Evolutionary conservation across 2,113 vertebrate species (phyloP).

Genomic region (Podilymbus podiceps): DNA sequence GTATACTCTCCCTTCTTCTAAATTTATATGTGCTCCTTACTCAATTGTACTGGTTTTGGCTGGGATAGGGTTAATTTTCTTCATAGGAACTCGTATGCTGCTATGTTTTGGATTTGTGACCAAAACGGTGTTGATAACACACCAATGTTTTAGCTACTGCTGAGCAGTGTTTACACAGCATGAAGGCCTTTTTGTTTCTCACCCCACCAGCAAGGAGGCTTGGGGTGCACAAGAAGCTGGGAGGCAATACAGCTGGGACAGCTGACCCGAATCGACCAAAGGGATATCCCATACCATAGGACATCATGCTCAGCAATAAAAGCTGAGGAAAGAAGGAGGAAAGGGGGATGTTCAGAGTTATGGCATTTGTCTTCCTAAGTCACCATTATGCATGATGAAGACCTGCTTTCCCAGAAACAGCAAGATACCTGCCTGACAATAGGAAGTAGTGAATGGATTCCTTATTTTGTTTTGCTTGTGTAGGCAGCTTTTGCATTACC

Average conservation of each 20-base stretch:
- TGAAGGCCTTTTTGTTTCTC: background rate
- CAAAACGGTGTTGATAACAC: background rate
- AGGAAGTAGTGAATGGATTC: background rate
- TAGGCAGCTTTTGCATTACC: background rate
- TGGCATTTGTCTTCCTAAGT: background rate
- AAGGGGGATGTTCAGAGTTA: background rate
- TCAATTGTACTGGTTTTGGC: background rate
- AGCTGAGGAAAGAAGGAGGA: background rate
- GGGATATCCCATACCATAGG: background rate
- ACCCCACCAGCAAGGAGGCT: fast-evolving
- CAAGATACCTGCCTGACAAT: background rate
- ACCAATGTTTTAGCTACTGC: background rate
- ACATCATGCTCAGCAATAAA: background rate
- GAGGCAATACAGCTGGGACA: background rate
- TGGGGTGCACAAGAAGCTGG: background rate
- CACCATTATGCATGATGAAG: background rate
- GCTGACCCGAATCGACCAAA: background rate
- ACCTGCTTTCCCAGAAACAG: background rate
- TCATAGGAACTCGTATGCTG: background rate
- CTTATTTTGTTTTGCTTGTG: background rate
- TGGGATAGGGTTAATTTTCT: background rate
- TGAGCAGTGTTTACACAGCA: background rate
- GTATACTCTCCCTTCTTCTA: background rate
- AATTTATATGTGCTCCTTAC: background rate
- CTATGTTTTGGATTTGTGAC: background rate